Percentiles rank a stretch among this genome's conserved stretches.
Evolutionary conservation across 2,888 invertebrate genomes (phyloP).

Genomic region (Ormyrus rosae): DNA sequence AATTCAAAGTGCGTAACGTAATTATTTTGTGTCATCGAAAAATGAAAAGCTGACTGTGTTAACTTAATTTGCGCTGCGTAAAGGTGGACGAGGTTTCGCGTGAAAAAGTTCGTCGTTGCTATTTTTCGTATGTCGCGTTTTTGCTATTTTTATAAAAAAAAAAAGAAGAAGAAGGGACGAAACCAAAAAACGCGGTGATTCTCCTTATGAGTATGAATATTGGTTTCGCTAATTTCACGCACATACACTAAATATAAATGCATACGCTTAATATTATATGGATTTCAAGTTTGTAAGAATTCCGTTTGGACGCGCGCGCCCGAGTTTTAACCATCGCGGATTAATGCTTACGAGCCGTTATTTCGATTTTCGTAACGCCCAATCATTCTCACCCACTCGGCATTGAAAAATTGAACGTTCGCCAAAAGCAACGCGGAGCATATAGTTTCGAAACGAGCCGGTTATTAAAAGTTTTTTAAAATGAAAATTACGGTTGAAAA

Average conservation of each 20-base stretch:
- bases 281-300: conserved; percentile 32
- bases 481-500: conserved; percentile 1
- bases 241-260: conserved; percentile 37
- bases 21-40: conserved; percentile 48
- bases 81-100: conserved; percentile 40
- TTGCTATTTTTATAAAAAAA: conserved; percentile 57
- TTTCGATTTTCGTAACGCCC: conserved; percentile 17
- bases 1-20: conserved; percentile 28
- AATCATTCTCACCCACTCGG: conserved; percentile 3
- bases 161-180: conserved; percentile 10
- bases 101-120: conserved; percentile 36
- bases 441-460: conserved; percentile 9
- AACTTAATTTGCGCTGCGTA: conserved; percentile 46
- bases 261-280: conserved; percentile 43
- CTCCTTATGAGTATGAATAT: conserved; percentile 24
- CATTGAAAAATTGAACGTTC: conserved; percentile 18
- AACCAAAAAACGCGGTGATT: conserved; percentile 47
- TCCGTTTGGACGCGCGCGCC: conserved; percentile 32
- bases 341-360: conserved; percentile 33
- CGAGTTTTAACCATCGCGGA: conserved; percentile 16
- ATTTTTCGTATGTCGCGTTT: conserved; percentile 52
- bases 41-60: conserved; percentile 52
- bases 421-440: not conserved
- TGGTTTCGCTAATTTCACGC: conserved; percentile 50
- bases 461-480: not conserved